These are phyloP conservation scores for Ploceus nigricollis DNA, from an alignment of 2,113 vertebrate genomes.

Conservation along the genomic window DNA sequence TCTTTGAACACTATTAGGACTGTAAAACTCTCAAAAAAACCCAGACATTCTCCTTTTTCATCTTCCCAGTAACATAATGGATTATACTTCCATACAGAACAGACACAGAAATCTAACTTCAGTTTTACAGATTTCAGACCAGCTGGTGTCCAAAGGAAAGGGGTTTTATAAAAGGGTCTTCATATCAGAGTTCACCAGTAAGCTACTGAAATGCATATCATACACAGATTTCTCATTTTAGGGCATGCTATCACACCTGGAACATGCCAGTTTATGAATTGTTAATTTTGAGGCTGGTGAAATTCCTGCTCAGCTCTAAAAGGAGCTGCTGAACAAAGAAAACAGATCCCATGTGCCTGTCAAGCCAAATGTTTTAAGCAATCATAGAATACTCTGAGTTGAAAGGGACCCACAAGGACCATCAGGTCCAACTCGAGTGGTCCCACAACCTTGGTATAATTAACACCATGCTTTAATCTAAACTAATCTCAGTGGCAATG, in stretches of 20 bases:
- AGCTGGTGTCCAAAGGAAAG: background rate
- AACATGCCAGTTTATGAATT: background rate
- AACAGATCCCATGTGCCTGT: accelerated
- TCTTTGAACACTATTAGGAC: background rate
- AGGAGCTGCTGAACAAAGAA: background rate
- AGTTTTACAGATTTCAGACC: background rate
- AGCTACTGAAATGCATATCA: background rate
- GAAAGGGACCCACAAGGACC: background rate
- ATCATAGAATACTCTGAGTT: background rate
- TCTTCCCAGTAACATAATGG: background rate
- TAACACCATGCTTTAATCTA: background rate
- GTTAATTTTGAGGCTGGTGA: background rate
- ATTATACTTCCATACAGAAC: background rate
- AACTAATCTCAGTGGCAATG: background rate
- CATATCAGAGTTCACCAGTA: background rate
- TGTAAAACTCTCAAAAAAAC: background rate
- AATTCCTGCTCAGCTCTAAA: background rate
- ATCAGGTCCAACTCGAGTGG: background rate
- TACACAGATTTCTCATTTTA: background rate
- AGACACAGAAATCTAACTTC: background rate
- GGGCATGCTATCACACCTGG: background rate
- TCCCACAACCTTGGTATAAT: too few species aligned
- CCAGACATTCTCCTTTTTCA: background rate
- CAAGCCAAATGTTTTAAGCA: background rate
- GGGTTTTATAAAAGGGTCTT: background rate